Evolutionary conservation across 2,797 vertebrate genomes (phyloP), one percentile per base, ranked within the genome.

Genomic region (Rhodeus uyekii): DNA sequence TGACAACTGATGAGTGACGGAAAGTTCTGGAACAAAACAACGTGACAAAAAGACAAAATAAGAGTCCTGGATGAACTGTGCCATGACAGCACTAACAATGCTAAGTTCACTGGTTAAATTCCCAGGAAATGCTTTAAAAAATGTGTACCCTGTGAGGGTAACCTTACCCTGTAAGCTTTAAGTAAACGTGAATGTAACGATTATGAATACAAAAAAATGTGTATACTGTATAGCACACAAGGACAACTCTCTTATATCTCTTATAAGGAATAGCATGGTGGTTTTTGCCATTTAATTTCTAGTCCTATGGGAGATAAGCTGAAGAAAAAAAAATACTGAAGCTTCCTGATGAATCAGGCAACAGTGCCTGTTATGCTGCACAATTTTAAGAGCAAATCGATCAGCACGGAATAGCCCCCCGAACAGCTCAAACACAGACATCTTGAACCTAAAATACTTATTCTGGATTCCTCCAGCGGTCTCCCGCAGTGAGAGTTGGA

Each of bases 351-450:
- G 29, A 78, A 34, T 81, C 55, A 24, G 44, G 34, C 44, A 75
- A 34, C 12, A 34, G 36, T 60, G 36, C 7, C 29, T 55, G 63
- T 80, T 75, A 22, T 48, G 39, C 22, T 10, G 24, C 36, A 71
- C 53, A 19, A 71, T 83, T 74, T 81, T 76, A 81, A 83, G n/a
- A 81, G 78, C 32, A 48, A 83, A 87, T 85, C 78, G 50, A 81
- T 81, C 53, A 44, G 39, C 42, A 72, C 22, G 14, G 77, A 64
- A 80, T 6, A 39, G n/a, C 53, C n/a, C 13, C 50, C 24, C n/a
- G 44, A 71, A 67, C 80, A 48, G 29, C 55, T 46, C 64, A 80
- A 74, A 78, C 36, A 71, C 34, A 42, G 64, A 76, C 4, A 7
- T 72, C 27, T 63, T 72, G 18, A 73, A 39, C 44, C 24, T 68